These are phyloP conservation scores for Pelvicachromis taeniatus DNA, from an alignment of 2,113 vertebrate species.

Conservation along the genomic window DNA sequence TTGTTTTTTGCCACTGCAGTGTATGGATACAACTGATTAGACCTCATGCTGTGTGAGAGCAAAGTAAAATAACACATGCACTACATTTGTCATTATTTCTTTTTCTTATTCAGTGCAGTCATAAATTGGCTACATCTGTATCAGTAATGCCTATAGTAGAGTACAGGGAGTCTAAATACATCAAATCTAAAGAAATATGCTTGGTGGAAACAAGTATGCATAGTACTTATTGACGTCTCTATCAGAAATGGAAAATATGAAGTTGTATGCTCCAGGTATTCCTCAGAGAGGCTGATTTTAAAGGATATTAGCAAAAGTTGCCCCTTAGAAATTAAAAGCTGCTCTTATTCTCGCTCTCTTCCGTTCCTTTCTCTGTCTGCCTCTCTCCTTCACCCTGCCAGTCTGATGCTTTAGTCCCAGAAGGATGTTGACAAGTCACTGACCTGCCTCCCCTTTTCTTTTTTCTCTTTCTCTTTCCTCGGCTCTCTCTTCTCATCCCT, in stretches of 20 bases:
- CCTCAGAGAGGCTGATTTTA: conserved; percentile 3
- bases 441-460: conserved; percentile 30
- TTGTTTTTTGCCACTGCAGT: not conserved
- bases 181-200: not conserved
- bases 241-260: not conserved
- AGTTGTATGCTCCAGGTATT: not conserved
- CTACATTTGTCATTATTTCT: not conserved
- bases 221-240: not conserved
- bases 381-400: not conserved
- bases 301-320: conserved; percentile 8
- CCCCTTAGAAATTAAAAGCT: conserved; percentile 7
- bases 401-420: conserved; percentile 38
- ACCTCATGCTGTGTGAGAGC: not conserved
- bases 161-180: not conserved
- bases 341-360: not conserved
- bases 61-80: not conserved
- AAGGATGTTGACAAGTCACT: conserved; percentile 52
- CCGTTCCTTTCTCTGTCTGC: not conserved
- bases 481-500: conserved; percentile 42
- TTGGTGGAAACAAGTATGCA: not conserved
- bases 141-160: not conserved
- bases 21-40: not conserved
- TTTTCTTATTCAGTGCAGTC: not conserved
- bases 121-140: not conserved
- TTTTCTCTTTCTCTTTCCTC: not conserved